Base-by-base conservation (phyloP, 2,888 invertebrate genomes). In the Uropetala carovei region DNA sequence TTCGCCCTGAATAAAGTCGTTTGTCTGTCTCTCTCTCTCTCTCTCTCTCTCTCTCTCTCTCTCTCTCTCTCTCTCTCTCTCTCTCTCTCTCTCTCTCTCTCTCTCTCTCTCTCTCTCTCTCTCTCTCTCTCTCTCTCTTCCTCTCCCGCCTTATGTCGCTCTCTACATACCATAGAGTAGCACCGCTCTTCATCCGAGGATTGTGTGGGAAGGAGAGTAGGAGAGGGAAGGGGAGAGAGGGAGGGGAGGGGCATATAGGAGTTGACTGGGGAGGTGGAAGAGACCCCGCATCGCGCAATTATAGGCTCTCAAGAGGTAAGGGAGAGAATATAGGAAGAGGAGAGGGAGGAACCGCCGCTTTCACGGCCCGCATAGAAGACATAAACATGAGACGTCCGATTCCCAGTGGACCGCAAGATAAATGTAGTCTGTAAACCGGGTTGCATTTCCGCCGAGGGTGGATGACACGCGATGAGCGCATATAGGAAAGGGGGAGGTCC, bases 381-480 rank as follows among this genome's bases (percentile, higher is more conserved):
- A 59, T 64, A 89, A 64, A 89, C 60, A 64, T 60, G 43, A 43
- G 60, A 86, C 59, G 18, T 27, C 85, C 18, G n/a, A 58, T 18
- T 64, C 89, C 16, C 64, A 84, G 58, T 18, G 64, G 60, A 22
- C 64, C 27, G 89, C 13, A 43, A 89, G 43, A 89, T 89, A 43
- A 86, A 59, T 58, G 59, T n/a, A n/a, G 57, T 0, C 43, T 10
- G 89, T 89, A 30, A 89, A 89, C 64, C 18, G 18, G 43, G 16
- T 43, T 89, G 64, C n/a, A 64, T 89, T 64, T 89, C 89, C 89
- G 11, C 64, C 43, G 60, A 18, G 60, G 60, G 60, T 27, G 89
- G 30, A 64, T 89, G 89, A 64, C 89, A 43, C 60, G 60, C 89
- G 64, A 89, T 89, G 89, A 56, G 16, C 56, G 84, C n/a, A n/a